Base-by-base conservation (phyloP, 1,140 invertebrate species). In the Aphidius gifuensis region DNA sequence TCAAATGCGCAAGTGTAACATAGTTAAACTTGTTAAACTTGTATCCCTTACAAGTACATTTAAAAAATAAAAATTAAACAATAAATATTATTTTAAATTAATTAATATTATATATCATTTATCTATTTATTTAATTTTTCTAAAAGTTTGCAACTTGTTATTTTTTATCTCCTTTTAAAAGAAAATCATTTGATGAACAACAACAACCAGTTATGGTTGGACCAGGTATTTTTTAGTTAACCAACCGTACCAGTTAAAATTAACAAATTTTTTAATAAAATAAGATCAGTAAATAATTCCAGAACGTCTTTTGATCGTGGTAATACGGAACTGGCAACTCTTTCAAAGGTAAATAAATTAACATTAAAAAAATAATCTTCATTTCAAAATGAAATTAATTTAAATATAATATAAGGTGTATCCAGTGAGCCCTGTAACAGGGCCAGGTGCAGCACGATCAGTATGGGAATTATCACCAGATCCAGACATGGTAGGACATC, bases 381-480 rank as follows among this genome's bases (percentile, higher is more conserved):
- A 6, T 44, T 8, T 49, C 9, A 23, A n/a, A 53, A 61, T 58
- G 48, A 23, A 45, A 43, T 49, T 49, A 21, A 40, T 47, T 57
- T 57, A 45, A 39, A 7, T 40, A 44, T 45, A 7, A 60, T 11
- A 50, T 9, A 50, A 42, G 80, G 79, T 81, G 44, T 81, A 80
- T 71, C 80, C 80, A 46, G 77, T 80, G 59, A 81, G 79, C 76
- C 80, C 80, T 74, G 72, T 79, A 16, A 79, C 90, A 65, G 91
- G 90, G 82, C 90, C 90, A 77, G 90, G 91, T 83, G 88, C 89
- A 72, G 91, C 90, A 73, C 88, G 90, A 75, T 91, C 89, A 76
- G 90, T 92, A 77, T 92, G 90, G 90, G 90, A 90, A 74, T 81
- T 91, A 80, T 82, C 81, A 68, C 78, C 81, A 61, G 81, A 82